phyloP scores from a whole-genome alignment of 1,140 invertebrate genomes.

The Drosophila santomea region DNA sequence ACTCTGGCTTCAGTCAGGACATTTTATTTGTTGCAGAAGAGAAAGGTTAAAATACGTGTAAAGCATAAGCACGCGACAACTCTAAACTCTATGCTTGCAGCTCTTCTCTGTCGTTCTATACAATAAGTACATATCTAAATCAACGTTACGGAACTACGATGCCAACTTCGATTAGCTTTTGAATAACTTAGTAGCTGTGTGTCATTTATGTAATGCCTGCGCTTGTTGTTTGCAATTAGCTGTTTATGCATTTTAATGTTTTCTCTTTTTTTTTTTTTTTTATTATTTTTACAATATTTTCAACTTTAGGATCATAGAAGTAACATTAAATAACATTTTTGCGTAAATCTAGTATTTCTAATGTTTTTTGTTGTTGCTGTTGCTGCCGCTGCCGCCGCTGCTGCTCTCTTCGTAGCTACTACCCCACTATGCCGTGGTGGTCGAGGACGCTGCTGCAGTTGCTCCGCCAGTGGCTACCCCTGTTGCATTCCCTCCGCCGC shows the following conservation, averaged over 20 bases:
- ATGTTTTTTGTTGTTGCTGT: slow-evolving; percentile 71
- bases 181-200: slow-evolving; percentile 30
- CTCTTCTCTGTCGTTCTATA: slow-evolving; percentile 27
- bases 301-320: slow-evolving; percentile 83
- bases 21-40: slow-evolving; percentile 14
- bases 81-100: slow-evolving; percentile 41
- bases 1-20: slow-evolving; percentile 44
- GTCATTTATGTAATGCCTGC: slow-evolving; percentile 24
- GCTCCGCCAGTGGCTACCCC: slow-evolving; percentile 23
- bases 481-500: slow-evolving; percentile 23
- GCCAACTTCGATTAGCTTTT: slow-evolving; percentile 46
- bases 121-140: slow-evolving; percentile 56
- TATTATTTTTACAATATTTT: slow-evolving; percentile 83
- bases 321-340: slow-evolving; percentile 84
- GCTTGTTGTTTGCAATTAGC: slow-evolving; percentile 27
- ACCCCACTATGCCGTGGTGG: slow-evolving; percentile 67
- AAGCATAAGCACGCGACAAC: slow-evolving; percentile 47
- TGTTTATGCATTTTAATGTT: slow-evolving; percentile 16
- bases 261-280: slow-evolving; percentile 34
- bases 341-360: slow-evolving; percentile 82
- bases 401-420: slow-evolving; percentile 21
- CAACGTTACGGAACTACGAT: slow-evolving; percentile 58
- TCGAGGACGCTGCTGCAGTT: slow-evolving; percentile 46
- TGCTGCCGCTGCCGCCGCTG: slow-evolving; percentile 31
- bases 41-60: slow-evolving; percentile 46